A percentile compares a stretch with the other conserved stretches of the same genome.
Conservation (phyloP, 2,888 invertebrate species). For the Andrena minutula region DNA sequence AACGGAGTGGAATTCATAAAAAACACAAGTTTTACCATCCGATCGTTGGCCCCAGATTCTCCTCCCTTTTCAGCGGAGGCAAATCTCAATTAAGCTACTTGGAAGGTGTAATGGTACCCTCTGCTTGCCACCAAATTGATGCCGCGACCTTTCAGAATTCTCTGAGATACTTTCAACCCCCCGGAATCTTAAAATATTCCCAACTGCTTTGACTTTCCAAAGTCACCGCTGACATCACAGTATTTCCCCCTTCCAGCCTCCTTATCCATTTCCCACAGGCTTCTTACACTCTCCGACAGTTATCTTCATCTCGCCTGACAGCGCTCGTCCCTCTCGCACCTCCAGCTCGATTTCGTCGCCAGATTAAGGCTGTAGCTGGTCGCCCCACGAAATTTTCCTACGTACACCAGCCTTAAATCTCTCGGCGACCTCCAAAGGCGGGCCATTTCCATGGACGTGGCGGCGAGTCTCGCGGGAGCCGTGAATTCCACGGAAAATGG, state of each 20-base stretch:
- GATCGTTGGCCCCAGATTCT: background rate
- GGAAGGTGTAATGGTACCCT: no score
- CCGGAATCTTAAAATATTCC: no score
- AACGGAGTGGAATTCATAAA: slow-evolving; percentile 8
- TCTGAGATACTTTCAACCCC: no score
- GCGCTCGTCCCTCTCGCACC: slow-evolving; percentile 34
- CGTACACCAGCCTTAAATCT: slow-evolving; percentile 53
- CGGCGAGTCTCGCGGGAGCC: slow-evolving; percentile 66
- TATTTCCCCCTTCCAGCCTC: slow-evolving; percentile 37
- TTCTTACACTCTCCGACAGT: slow-evolving; percentile 53
- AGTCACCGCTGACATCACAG: background rate
- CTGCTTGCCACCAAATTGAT: no score
- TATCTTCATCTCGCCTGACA: slow-evolving; percentile 64
- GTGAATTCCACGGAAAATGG: slow-evolving; percentile 56
- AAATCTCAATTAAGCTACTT: no score
- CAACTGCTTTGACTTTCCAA: no score
- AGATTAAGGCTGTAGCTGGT: slow-evolving; percentile 57
- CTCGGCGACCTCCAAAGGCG: slow-evolving; percentile 48
- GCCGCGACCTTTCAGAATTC: no score
- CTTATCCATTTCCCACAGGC: slow-evolving; percentile 65
- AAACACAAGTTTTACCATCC: background rate
- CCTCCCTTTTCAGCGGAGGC: no score
- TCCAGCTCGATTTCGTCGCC: slow-evolving; percentile 64
- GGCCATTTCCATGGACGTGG: slow-evolving; percentile 61
- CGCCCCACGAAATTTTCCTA: slow-evolving; percentile 32